These are phyloP conservation scores for Bubo blakistoni DNA, from an alignment of 2,113 vertebrate genomes.

Conservation along the genomic window DNA sequence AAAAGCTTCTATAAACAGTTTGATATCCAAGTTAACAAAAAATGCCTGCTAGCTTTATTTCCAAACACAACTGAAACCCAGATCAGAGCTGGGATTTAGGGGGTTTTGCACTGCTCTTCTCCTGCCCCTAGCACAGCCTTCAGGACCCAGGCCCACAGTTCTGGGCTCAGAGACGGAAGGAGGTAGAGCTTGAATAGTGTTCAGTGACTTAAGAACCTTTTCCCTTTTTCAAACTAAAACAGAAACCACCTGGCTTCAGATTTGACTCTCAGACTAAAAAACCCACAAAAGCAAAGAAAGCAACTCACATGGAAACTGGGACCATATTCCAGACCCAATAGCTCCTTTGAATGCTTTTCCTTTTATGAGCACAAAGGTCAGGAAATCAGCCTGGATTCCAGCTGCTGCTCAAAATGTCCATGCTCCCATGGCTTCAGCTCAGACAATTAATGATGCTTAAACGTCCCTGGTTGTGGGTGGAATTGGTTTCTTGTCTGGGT, in stretches of 20 bases:
- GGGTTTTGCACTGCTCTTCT: neutral
- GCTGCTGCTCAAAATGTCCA: neutral
- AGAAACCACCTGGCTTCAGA: neutral
- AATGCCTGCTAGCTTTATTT: neutral
- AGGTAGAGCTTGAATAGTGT: neutral
- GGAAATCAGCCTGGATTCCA: constrained; percentile 14
- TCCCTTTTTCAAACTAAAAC: neutral
- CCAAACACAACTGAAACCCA: neutral
- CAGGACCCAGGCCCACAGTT: neutral
- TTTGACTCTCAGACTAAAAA: neutral
- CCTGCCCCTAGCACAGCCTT: neutral
- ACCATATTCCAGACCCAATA: neutral
- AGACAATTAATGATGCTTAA: constrained; percentile 35
- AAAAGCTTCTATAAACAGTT: neutral
- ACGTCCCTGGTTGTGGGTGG: neutral
- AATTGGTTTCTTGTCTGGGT: constrained; percentile 48
- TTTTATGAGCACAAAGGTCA: constrained; percentile 7
- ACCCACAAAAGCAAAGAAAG: neutral
- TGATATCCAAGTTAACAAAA: neutral
- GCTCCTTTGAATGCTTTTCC: neutral
- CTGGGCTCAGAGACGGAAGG: neutral
- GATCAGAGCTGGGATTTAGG: neutral
- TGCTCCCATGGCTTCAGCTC: constrained; percentile 20
- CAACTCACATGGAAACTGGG: neutral
- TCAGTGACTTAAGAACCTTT: neutral